A percentile compares a stretch with the other conserved stretches of the same genome.
phyloP scores from a whole-genome alignment of 2,888 invertebrate genomes.

The Raillietiella orientalis region DNA sequence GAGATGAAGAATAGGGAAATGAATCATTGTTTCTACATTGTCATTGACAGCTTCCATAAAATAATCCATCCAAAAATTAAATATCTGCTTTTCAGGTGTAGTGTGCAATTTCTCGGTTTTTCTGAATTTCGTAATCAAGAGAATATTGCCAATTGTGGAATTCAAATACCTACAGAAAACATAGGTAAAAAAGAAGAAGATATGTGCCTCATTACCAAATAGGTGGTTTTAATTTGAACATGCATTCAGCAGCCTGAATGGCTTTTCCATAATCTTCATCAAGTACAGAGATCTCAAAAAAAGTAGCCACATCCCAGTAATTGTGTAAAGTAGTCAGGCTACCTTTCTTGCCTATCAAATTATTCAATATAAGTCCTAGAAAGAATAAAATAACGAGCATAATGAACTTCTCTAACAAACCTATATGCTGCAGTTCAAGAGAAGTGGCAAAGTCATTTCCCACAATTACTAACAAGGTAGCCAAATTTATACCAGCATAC shows the following conservation, averaged over 20 bases:
- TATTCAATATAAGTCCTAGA: slow-evolving; percentile 64
- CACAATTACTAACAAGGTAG: slow-evolving; percentile 78
- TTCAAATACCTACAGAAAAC: slow-evolving; percentile 37
- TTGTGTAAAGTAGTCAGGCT: slow-evolving; percentile 67
- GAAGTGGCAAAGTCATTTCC: slow-evolving; percentile 81
- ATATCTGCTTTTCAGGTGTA: slow-evolving; percentile 52
- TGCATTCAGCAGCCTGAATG: slow-evolving; percentile 51
- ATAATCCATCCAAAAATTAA: slow-evolving; percentile 95
- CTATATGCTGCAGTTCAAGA: slow-evolving; percentile 64
- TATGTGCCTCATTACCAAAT: slow-evolving; percentile 12
- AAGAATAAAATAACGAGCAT: slow-evolving; percentile 4
- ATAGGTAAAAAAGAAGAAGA: slow-evolving; percentile 3
- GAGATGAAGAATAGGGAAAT: slow-evolving; percentile 66
- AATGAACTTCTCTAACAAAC: slow-evolving; percentile 13
- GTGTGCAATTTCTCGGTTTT: slow-evolving; percentile 30
- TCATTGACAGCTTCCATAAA: slow-evolving; percentile 73
- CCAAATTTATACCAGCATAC: slow-evolving; percentile 94
- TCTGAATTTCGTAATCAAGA: slow-evolving; percentile 48
- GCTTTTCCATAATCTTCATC: slow-evolving; percentile 92
- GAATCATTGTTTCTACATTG: slow-evolving; percentile 40
- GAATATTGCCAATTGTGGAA: slow-evolving; percentile 83
- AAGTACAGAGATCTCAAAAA: slow-evolving; percentile 88
- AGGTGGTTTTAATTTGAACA: slow-evolving; percentile 20
- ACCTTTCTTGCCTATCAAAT: slow-evolving; percentile 89
- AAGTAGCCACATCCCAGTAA: slow-evolving; percentile 98